Conservation (phyloP, 2,113 vertebrate genomes). For the Kryptolebias marmoratus region DNA sequence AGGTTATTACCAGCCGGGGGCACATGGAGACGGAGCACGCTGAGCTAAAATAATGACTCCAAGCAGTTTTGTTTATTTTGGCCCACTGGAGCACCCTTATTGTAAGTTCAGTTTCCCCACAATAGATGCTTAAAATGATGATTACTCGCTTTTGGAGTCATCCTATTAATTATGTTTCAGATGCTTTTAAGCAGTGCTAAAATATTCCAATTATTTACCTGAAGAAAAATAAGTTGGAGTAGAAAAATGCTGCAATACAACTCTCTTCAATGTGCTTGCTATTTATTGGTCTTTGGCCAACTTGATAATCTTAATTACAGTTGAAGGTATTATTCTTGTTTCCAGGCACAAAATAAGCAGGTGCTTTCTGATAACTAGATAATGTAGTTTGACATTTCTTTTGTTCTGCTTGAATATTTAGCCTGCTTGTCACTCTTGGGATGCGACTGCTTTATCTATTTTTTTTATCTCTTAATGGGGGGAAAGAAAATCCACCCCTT, state of each 20-base stretch:
- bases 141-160: slow-evolving; percentile 19
- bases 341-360: not conserved
- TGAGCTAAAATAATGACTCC: slow-evolving; percentile 60
- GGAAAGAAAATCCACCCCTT: too few relatives aligned
- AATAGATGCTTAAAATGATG: slow-evolving; percentile 42
- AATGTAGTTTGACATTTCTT: too few relatives aligned
- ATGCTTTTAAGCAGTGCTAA: not conserved
- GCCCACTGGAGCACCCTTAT: slow-evolving; percentile 26
- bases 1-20: slow-evolving; percentile 73
- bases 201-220: not conserved
- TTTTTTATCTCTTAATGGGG: too few relatives aligned
- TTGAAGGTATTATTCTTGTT: not conserved
- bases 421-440: too few relatives aligned
- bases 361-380: not conserved
- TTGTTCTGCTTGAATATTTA: too few relatives aligned
- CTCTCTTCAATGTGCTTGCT: not conserved
- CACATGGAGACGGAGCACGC: slow-evolving; percentile 60
- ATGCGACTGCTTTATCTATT: too few relatives aligned
- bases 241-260: not conserved
- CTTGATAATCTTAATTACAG: not conserved
- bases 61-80: slow-evolving; percentile 65
- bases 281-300: not conserved
- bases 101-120: slow-evolving; percentile 34
- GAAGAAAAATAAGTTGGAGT: not conserved
- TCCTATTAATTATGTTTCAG: slow-evolving; percentile 23